These are phyloP conservation scores for Mormoops blainvillei DNA, from an alignment of 2,113 vertebrate species.

Conservation along the genomic window DNA sequence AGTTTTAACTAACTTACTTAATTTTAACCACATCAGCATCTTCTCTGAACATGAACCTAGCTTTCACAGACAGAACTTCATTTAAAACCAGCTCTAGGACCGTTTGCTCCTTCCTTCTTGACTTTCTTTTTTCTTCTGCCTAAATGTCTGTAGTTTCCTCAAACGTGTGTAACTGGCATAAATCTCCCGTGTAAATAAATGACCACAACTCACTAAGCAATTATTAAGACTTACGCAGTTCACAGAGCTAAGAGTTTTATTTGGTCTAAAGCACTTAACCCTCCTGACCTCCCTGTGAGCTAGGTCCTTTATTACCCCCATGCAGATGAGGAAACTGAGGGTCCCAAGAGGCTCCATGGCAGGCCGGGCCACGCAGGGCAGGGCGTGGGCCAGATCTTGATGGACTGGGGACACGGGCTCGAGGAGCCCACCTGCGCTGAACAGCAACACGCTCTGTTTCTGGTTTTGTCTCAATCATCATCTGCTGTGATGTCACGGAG, in stretches of 20 bases:
- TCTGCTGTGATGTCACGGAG: conserved; percentile 69
- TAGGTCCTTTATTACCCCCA: not conserved
- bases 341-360: not conserved
- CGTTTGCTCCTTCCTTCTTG: not conserved
- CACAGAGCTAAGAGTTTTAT: not conserved
- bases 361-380: no score
- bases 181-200: not conserved
- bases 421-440: no score
- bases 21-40: not conserved
- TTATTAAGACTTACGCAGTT: not conserved
- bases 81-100: not conserved
- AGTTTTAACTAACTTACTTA: not conserved
- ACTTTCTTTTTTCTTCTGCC: not conserved
- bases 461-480: not conserved
- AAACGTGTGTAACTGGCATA: not conserved
- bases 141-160: not conserved
- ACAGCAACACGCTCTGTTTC: not conserved
- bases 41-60: not conserved
- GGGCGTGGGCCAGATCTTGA: no score
- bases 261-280: not conserved
- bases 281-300: not conserved
- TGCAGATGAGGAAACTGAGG: not conserved
- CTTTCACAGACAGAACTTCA: not conserved
- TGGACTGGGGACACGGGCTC: not conserved
- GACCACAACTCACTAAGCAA: not conserved